Conservation (phyloP, 2,797 vertebrate species). For the Coluber constrictor region DNA sequence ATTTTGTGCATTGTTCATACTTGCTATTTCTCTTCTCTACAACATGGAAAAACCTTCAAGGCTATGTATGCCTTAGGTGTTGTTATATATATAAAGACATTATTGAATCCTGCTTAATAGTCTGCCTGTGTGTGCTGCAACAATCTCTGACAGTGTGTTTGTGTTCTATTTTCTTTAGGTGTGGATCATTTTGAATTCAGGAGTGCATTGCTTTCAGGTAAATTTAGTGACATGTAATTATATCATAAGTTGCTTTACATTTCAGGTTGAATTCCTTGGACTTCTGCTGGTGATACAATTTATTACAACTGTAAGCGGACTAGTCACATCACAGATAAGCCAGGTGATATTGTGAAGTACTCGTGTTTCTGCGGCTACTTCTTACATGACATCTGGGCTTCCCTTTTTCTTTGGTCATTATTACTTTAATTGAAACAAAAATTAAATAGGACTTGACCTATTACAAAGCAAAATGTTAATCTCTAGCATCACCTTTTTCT, state of each 20-base stretch:
- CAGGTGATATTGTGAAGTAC: not conserved
- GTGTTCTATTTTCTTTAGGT: not conserved
- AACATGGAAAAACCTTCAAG: no score
- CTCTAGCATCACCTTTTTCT: not conserved
- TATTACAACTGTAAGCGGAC: not conserved
- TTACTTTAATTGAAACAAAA: not conserved
- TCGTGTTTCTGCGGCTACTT: not conserved
- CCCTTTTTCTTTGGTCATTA: not conserved
- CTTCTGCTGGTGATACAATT: not conserved
- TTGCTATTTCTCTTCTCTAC: no score
- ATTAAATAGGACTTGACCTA: not conserved
- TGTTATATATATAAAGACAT: no score
- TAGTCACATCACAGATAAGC: not conserved
- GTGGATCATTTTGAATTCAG: not conserved
- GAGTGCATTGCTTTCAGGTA: not conserved
- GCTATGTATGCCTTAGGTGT: no score
- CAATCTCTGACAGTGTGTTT: not conserved
- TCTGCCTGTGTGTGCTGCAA: no score
- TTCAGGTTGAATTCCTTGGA: not conserved
- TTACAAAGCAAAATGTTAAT: not conserved
- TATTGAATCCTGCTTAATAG: no score
- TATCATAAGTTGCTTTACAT: not conserved
- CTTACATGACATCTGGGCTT: not conserved
- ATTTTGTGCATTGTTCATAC: no score
- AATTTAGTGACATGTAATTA: not conserved